These are phyloP conservation scores for Varecia variegata DNA, from an alignment of 2,797 vertebrate species.

Conservation along the genomic window DNA sequence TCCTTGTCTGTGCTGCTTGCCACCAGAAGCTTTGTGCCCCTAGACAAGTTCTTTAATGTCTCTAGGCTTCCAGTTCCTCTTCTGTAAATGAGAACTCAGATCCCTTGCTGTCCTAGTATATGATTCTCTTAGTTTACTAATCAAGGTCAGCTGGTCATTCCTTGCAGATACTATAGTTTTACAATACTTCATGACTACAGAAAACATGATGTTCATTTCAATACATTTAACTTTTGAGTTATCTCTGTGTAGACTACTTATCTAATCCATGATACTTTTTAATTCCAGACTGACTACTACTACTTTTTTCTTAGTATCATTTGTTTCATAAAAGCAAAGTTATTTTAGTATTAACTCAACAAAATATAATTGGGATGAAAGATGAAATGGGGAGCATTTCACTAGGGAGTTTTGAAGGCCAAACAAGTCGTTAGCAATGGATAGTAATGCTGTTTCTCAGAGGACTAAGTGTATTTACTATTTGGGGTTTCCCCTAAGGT, in stretches of 20 bases:
- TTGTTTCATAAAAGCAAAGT: constrained; percentile 44
- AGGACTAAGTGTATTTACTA: not conserved
- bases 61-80: not conserved
- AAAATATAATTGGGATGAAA: not conserved
- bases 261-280: not conserved
- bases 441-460: not conserved
- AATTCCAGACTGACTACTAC: not conserved
- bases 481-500: not conserved
- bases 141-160: not conserved
- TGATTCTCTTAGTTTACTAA: not conserved
- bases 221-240: not conserved
- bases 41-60: not conserved
- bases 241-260: not conserved
- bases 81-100: not conserved
- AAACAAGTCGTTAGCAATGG: not conserved
- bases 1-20: not conserved
- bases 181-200: not conserved
- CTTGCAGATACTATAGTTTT: not conserved
- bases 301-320: not conserved
- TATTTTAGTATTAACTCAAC: constrained; percentile 34
- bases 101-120: not conserved
- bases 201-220: not conserved
- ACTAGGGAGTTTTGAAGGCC: not conserved
- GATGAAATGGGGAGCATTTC: not conserved
- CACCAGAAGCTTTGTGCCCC: not conserved